Evolutionary conservation across 1,140 invertebrate genomes (phyloP).

Genomic region (Sminthurinus signatus): DNA sequence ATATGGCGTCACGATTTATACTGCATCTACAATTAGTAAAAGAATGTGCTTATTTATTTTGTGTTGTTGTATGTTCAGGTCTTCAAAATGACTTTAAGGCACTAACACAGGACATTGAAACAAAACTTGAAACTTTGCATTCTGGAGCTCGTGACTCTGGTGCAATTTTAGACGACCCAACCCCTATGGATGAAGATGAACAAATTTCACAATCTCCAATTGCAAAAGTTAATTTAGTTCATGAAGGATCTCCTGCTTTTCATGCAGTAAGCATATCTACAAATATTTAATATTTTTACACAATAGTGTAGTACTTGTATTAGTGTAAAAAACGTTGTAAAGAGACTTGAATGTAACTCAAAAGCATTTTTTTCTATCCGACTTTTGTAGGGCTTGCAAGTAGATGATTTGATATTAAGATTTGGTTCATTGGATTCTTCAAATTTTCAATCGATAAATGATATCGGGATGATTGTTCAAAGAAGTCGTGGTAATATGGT

Average conservation of each 20-base stretch:
- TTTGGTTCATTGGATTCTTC: slow-evolving; percentile 72
- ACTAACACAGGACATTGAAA: slow-evolving; percentile 79
- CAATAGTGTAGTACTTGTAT: background rate
- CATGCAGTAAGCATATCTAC: slow-evolving; percentile 56
- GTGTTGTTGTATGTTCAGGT: too few species aligned
- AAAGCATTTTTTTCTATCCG: too few species aligned
- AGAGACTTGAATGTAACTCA: slow-evolving; percentile 45
- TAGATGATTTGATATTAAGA: slow-evolving; percentile 65
- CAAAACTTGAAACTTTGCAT: slow-evolving; percentile 56
- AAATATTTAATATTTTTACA: slow-evolving; percentile 1
- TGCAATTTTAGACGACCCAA: background rate
- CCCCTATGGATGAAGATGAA: background rate
- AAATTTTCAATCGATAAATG: slow-evolving; percentile 65
- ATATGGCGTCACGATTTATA: too few species aligned
- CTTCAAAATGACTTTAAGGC: slow-evolving; percentile 84
- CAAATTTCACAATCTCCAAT: slow-evolving; percentile 49
- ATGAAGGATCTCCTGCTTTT: slow-evolving; percentile 70
- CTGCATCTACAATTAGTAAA: too few species aligned
- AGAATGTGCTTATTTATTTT: too few species aligned
- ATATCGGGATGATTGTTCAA: slow-evolving; percentile 61
- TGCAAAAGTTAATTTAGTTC: slow-evolving; percentile 65
- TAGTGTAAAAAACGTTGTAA: slow-evolving; percentile 4
- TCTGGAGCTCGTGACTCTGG: background rate
- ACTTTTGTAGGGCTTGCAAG: slow-evolving; percentile 60
- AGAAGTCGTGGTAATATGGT: slow-evolving; percentile 62